Evolutionary conservation across 2,113 vertebrate genomes (phyloP), one percentile per base, ranked within the genome.

Genomic region (Nesoenas mayeri): DNA sequence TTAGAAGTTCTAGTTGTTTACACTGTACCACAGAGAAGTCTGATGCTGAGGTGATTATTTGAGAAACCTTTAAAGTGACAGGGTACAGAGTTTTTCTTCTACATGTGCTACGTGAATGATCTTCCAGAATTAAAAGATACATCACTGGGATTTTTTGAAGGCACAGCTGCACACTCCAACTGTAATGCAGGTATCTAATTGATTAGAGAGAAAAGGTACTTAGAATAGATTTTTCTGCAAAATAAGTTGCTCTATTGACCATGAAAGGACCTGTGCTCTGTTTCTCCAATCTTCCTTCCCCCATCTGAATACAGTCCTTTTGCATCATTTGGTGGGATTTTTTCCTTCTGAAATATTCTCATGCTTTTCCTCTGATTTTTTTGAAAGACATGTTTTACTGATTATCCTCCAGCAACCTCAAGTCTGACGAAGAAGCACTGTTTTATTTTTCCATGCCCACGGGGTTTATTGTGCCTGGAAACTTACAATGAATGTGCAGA

Each of bases 331-430:
- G 65, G 24, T 86, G 53, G 53, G 64, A 56, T 70, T 85, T 89
- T 89, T 91, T 58, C 51, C 69, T 44, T 80, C 69, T 83, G 75
- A 71, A 89, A 54, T 54, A 42, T 47, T 91, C 90, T 79, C 24
- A 31, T 88, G 74, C 65, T 62, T 93, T 94, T 88, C 51, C 53
- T 90, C 72, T 83, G 54, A 58, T 89, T 94, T 93, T 42, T 47
- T 85, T 83, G 38, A 47, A 78, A 79, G 40, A 83, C 90, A 85
- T 44, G 11, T 90, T 96, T 96, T 95, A 91, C 75, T 94, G 74
- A 94, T 96, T 92, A 86, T 95, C 44, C 51, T 88, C 34, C 88
- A 90, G 88, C 69, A 90, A 61, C 85, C 81, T 90, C 92, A 75
- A 64, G 82, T 48, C 82, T 86, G 82, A 88, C 0, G 38, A 93